Percentiles rank a stretch among this genome's conserved stretches.
Evolutionary conservation across 2,113 vertebrate species (phyloP).

Genomic region (Jaculus jaculus): DNA sequence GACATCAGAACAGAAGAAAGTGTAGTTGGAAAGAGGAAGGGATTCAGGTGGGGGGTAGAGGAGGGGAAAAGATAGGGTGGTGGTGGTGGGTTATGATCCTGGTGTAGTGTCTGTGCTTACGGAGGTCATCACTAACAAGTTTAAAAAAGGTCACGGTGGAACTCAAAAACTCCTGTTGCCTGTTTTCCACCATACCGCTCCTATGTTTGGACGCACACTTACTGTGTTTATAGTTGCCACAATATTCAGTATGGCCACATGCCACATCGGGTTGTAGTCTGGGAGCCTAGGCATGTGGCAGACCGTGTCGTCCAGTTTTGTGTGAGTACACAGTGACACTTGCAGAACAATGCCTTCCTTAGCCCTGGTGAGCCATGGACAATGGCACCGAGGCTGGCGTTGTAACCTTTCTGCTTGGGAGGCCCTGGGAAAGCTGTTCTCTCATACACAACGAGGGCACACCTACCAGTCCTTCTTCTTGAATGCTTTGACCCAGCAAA

Average conservation of each 20-base stretch:
- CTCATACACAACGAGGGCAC: background rate
- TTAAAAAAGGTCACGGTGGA: background rate
- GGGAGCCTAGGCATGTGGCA: background rate
- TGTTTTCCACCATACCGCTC: background rate
- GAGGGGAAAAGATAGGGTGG: too few relatives aligned
- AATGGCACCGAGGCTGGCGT: background rate
- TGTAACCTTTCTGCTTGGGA: background rate
- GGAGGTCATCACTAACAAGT: too few relatives aligned
- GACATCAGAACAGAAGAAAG: too few relatives aligned
- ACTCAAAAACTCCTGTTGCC: too few relatives aligned
- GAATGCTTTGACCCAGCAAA: background rate
- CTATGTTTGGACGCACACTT: too few relatives aligned
- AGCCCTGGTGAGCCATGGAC: too few relatives aligned
- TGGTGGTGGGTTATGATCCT: too few relatives aligned
- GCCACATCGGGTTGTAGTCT: too few relatives aligned
- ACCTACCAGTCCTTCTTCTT: background rate
- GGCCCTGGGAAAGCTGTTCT: background rate
- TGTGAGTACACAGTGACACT: background rate
- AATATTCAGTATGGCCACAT: background rate
- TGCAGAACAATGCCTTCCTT: background rate
- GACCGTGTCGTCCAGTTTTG: background rate
- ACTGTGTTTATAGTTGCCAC: background rate
- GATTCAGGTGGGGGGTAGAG: too few relatives aligned
- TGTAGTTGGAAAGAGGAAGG: too few relatives aligned
- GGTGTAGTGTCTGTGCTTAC: too few relatives aligned